Percentiles rank a stretch among this genome's conserved stretches.
These are phyloP conservation scores for Penaeus vannamei DNA, from an alignment of 1,140 invertebrate species.

Conservation along the genomic window DNA sequence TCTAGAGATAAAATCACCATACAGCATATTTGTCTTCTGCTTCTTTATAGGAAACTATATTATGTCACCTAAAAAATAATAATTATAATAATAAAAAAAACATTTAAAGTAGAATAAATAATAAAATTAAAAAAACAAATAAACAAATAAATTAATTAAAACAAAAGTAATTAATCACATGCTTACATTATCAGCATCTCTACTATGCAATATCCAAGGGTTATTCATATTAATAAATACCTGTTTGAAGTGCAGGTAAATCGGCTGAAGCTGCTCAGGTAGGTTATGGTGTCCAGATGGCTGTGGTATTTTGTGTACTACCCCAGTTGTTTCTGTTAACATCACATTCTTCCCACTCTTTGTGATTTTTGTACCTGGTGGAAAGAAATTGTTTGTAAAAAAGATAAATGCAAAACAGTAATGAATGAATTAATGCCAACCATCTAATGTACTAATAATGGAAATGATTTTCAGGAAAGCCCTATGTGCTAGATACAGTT, in stretches of 20 bases:
- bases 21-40: background rate
- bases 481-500: too few species aligned
- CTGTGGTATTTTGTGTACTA: background rate
- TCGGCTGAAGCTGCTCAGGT: background rate
- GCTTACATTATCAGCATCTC: background rate
- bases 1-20: background rate
- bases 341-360: slow-evolving; percentile 38
- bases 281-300: background rate
- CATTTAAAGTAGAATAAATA: background rate
- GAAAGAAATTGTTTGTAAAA: background rate
- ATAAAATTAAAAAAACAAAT: background rate
- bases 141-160: background rate
- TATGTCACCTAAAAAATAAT: background rate
- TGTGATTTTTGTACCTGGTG: slow-evolving; percentile 41
- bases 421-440: too few species aligned
- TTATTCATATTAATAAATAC: background rate
- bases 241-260: slow-evolving; percentile 45
- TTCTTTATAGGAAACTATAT: background rate
- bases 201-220: background rate
- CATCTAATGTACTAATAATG: too few species aligned
- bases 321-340: slow-evolving; percentile 10
- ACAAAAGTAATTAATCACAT: background rate
- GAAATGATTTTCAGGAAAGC: too few species aligned
- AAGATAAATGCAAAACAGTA: background rate
- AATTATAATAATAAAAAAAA: background rate